phyloP scores from a whole-genome alignment of 2,797 vertebrate species.

The Ctenosaura bakeri region DNA sequence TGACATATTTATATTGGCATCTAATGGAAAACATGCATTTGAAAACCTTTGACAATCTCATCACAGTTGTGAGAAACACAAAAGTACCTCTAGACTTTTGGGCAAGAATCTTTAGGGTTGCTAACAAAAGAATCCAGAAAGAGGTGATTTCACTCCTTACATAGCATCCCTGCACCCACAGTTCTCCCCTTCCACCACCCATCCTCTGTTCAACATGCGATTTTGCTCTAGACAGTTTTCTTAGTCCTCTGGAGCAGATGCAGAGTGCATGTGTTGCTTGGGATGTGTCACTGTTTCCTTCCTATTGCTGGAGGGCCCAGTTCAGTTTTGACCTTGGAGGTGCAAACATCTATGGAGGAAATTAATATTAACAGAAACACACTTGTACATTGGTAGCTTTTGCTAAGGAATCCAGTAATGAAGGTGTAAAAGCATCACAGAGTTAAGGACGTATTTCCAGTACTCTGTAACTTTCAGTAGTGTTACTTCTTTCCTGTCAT shows the following conservation, averaged over 20 bases:
- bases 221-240: too few species aligned
- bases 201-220: too few species aligned
- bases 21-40: conserved; percentile 21
- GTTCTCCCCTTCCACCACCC: too few species aligned
- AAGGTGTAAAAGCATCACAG: background rate
- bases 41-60: background rate
- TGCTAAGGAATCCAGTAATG: background rate
- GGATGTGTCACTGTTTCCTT: too few species aligned
- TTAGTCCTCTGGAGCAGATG: too few species aligned
- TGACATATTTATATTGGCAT: background rate
- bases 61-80: background rate
- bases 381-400: background rate
- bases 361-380: background rate
- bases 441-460: background rate
- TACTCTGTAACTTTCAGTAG: background rate
- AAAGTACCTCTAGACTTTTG: background rate
- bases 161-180: too few species aligned
- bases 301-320: too few species aligned
- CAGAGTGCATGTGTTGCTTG: too few species aligned
- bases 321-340: too few species aligned
- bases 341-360: background rate
- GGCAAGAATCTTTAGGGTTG: background rate
- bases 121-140: too few species aligned
- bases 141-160: too few species aligned
- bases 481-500: background rate